Evolutionary conservation across 2,113 vertebrate genomes (phyloP).

Genomic region (Brachyistius frenatus): DNA sequence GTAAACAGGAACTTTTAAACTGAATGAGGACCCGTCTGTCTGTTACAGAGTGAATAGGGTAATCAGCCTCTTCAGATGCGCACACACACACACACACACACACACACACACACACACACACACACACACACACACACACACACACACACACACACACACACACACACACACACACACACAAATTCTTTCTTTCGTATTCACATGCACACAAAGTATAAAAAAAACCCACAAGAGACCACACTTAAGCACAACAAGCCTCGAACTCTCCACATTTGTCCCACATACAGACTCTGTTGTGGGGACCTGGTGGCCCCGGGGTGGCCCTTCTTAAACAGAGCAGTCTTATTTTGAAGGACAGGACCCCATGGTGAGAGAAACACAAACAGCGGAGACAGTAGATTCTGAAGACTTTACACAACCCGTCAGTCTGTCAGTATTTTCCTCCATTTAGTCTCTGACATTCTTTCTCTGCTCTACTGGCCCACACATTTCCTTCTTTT

Average conservation of each 20-base stretch:
- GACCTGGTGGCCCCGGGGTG: slow-evolving; percentile 67
- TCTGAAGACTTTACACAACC: slow-evolving; percentile 70
- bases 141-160: slow-evolving; percentile 24
- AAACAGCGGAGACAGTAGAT: slow-evolving; percentile 70
- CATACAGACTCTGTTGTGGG: slow-evolving; percentile 49
- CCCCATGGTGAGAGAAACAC: slow-evolving; percentile 72
- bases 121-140: no score
- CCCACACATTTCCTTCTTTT: slow-evolving; percentile 24
- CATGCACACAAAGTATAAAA: slow-evolving; percentile 22
- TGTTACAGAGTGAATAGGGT: slow-evolving; percentile 60
- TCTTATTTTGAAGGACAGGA: slow-evolving; percentile 77
- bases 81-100: slow-evolving; percentile 18
- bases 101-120: slow-evolving; percentile 32
- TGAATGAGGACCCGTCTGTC: slow-evolving; percentile 75
- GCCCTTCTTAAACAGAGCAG: slow-evolving; percentile 63
- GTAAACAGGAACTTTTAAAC: slow-evolving; percentile 75
- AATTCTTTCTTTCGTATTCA: slow-evolving; percentile 46
- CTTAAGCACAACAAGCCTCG: slow-evolving; percentile 49
- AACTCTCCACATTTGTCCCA: slow-evolving; percentile 56
- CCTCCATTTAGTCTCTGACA: slow-evolving; percentile 40
- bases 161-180: slow-evolving; percentile 21
- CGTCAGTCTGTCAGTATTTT: slow-evolving; percentile 63
- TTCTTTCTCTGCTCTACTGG: slow-evolving; percentile 35
- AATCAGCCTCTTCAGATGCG: slow-evolving; percentile 70
- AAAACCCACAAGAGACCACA: slow-evolving; percentile 34